These are phyloP conservation scores for Linyphia triangularis DNA, from an alignment of 2,888 invertebrate genomes.

Conservation along the genomic window DNA sequence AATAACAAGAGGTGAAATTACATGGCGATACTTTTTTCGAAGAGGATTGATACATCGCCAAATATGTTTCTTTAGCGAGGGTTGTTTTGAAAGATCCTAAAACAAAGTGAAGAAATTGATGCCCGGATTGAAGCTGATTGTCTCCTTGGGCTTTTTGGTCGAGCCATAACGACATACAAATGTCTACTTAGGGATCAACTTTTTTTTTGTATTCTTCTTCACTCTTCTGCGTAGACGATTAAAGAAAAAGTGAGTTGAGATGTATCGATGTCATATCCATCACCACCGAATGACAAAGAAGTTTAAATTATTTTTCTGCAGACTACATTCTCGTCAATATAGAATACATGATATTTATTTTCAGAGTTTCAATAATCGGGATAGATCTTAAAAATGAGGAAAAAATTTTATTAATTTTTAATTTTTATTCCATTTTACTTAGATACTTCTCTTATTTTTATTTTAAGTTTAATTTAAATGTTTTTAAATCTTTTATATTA, in stretches of 20 bases:
- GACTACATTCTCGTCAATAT: neutral
- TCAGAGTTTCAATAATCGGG: no score
- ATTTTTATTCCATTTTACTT: no score
- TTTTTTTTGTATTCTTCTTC: conserved; percentile 10
- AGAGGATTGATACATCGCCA: conserved; percentile 16
- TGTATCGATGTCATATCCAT: conserved; percentile 22
- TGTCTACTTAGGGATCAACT: conserved; percentile 71
- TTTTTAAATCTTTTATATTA: no score
- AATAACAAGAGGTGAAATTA: no score
- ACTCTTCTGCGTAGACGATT: conserved; percentile 7
- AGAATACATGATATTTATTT: no score
- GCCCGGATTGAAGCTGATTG: conserved; percentile 71
- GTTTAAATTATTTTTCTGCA: neutral
- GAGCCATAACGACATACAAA: conserved; percentile 73
- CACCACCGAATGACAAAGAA: neutral
- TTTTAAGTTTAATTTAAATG: no score
- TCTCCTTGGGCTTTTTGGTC: conserved; percentile 68
- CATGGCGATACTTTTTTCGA: no score
- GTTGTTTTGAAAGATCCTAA: conserved; percentile 43
- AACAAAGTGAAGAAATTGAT: conserved; percentile 68
- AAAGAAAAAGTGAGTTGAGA: neutral
- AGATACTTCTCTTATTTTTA: no score
- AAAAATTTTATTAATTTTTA: no score
- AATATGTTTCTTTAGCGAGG: conserved; percentile 1
- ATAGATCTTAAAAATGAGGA: no score